Evolutionary conservation across 2,797 vertebrate genomes (phyloP).

Genomic region (Tarsius wallacei): DNA sequence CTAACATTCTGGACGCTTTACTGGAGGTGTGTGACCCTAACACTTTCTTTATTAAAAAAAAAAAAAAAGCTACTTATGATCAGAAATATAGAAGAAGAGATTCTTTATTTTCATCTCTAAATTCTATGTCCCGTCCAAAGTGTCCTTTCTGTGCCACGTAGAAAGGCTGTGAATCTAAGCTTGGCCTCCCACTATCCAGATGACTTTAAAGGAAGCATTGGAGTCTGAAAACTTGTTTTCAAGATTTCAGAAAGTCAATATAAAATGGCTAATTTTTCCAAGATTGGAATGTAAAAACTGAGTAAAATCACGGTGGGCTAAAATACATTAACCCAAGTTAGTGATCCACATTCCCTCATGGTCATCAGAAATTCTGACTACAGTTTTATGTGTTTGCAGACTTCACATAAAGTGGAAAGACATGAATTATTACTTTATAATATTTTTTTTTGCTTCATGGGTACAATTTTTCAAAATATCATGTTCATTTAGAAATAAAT

Average conservation of each 20-base stretch:
- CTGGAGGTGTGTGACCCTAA: too few species aligned
- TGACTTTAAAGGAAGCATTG: not conserved
- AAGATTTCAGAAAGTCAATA: slow-evolving; percentile 42
- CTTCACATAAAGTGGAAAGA: slow-evolving; percentile 3
- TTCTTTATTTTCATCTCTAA: slow-evolving; percentile 47
- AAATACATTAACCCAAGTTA: not conserved
- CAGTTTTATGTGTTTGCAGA: not conserved
- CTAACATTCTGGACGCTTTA: too few species aligned
- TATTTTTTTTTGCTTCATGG: not conserved
- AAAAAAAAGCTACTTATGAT: not conserved
- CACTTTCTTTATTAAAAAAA: not conserved
- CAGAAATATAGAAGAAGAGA: not conserved
- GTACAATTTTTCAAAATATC: slow-evolving; percentile 4
- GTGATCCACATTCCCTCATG: not conserved
- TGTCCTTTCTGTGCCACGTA: not conserved
- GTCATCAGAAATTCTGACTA: not conserved
- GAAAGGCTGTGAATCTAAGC: not conserved
- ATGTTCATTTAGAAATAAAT: slow-evolving; percentile 5
- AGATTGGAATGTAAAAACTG: not conserved
- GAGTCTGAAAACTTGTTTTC: not conserved
- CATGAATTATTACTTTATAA: not conserved
- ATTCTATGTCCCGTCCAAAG: not conserved
- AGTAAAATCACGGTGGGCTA: not conserved
- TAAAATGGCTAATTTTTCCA: not conserved
- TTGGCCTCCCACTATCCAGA: not conserved